phyloP scores from a whole-genome alignment of 2,797 vertebrate species.

The Oreochromis grahami region DNA sequence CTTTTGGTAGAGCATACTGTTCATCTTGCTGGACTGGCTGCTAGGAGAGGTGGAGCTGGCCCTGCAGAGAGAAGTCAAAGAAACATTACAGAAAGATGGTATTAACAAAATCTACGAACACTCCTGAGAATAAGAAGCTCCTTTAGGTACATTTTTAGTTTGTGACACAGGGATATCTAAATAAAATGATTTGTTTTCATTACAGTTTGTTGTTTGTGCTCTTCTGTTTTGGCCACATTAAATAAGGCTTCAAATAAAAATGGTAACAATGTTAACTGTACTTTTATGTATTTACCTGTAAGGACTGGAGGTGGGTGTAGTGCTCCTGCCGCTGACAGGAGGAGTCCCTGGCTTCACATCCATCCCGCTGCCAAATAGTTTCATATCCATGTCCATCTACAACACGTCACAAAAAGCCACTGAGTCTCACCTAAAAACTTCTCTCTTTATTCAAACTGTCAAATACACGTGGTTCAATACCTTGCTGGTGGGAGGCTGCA shows the following conservation, averaged over 20 bases:
- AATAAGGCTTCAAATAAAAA: not conserved
- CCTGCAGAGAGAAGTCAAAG: conserved; percentile 61
- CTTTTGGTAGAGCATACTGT: conserved; percentile 98
- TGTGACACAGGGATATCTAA: not conserved
- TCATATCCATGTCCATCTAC: conserved; percentile 98
- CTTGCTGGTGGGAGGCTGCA: conserved; percentile 87
- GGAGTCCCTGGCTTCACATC: conserved; percentile 97
- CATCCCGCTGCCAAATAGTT: conserved; percentile 91
- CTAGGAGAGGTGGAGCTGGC: conserved; percentile 96
- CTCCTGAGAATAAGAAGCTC: not conserved
- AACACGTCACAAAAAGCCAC: not conserved
- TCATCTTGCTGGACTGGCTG: conserved; percentile 97
- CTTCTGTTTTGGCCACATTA: not conserved
- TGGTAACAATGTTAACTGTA: not conserved
- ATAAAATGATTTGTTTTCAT: not conserved
- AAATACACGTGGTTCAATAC: conserved; percentile 49
- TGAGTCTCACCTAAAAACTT: not conserved
- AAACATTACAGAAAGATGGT: not conserved
- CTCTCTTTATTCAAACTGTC: not conserved
- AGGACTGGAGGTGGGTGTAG: conserved; percentile 93
- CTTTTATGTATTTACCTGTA: conserved; percentile 75
- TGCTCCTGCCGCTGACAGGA: conserved; percentile 88
- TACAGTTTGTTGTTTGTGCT: not conserved
- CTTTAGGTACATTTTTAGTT: not conserved
- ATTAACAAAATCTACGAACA: not conserved